These are phyloP conservation scores for Pseudolycoriella hygida DNA, from an alignment of 2,888 invertebrate genomes.

Conservation along the genomic window DNA sequence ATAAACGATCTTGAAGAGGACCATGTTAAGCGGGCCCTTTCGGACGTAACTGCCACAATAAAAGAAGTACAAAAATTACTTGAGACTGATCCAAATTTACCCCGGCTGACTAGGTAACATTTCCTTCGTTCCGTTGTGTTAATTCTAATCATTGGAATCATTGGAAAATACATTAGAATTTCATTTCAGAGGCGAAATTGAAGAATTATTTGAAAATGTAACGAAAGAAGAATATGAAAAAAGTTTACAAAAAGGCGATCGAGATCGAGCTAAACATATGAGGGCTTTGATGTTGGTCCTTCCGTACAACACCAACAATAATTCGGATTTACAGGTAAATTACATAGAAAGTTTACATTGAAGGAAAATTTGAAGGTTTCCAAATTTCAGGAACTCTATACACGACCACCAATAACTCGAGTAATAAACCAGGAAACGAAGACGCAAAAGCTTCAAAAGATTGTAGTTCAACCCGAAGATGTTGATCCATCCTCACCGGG, in stretches of 20 bases:
- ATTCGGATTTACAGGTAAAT: slow-evolving; percentile 22
- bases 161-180: too few species aligned
- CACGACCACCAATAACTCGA: slow-evolving; percentile 25
- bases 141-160: too few species aligned
- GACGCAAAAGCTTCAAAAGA: slow-evolving; percentile 2
- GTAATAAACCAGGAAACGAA: slow-evolving; percentile 16
- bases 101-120: slow-evolving; percentile 19
- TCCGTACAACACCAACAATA: slow-evolving; percentile 25
- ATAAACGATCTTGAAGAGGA: slow-evolving; percentile 5
- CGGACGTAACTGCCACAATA: slow-evolving; percentile 24
- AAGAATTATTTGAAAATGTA: slow-evolving; percentile 29
- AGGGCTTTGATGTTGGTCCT: slow-evolving; percentile 27
- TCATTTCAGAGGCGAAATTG: slow-evolving; percentile 23
- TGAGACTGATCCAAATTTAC: slow-evolving; percentile 23
- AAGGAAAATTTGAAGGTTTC: too few species aligned
- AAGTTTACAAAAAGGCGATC: slow-evolving; percentile 25
- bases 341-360: too few species aligned
- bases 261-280: slow-evolving; percentile 27
- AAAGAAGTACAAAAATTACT: slow-evolving; percentile 27
- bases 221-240: slow-evolving; percentile 27
- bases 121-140: too few species aligned
- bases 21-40: slow-evolving; percentile 8
- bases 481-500: slow-evolving; percentile 13
- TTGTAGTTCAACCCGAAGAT: slow-evolving; percentile 14
- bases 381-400: slow-evolving; percentile 21